Conservation (phyloP, 2,113 vertebrate genomes). For the Oncorhynchus clarkii region DNA sequence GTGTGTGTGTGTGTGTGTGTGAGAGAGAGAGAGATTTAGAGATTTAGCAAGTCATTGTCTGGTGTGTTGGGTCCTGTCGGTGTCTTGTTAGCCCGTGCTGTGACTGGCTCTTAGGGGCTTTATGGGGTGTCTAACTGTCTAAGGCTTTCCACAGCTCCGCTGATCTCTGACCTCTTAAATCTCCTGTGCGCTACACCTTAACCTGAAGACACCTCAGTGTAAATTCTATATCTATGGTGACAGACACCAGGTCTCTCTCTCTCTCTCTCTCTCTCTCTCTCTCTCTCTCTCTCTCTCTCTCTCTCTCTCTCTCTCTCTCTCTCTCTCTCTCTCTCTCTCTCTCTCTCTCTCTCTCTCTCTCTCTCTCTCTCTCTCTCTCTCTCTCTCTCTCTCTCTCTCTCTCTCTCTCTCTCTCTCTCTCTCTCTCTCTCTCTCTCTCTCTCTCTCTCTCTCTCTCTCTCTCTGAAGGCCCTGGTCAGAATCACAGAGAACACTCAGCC, state of each 20-base stretch:
- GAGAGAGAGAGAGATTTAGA: not conserved
- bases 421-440: constrained; percentile 5
- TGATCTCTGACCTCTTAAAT: too few relatives aligned
- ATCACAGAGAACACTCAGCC: not conserved
- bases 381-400: constrained; percentile 2
- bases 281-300: not conserved
- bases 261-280: constrained; percentile 3
- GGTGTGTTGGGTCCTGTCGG: not conserved
- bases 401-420: not conserved
- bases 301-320: constrained; percentile 1
- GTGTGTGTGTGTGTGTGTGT: not conserved
- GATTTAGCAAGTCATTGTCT: not conserved
- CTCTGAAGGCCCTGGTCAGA: not conserved
- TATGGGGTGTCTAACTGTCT: not conserved
- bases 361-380: not conserved
- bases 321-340: not conserved
- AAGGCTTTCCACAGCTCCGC: too few relatives aligned
- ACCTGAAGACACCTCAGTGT: not conserved
- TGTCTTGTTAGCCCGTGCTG: not conserved
- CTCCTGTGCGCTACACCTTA: not conserved
- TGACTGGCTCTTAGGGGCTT: not conserved
- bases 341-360: constrained; percentile 2
- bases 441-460: not conserved
- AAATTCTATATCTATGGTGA: not conserved
- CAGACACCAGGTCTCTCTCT: not conserved